Percentiles rank a stretch among this genome's conserved stretches.
Evolutionary conservation across 2,888 invertebrate species (phyloP).

Genomic region (Ophion obscuratus): DNA sequence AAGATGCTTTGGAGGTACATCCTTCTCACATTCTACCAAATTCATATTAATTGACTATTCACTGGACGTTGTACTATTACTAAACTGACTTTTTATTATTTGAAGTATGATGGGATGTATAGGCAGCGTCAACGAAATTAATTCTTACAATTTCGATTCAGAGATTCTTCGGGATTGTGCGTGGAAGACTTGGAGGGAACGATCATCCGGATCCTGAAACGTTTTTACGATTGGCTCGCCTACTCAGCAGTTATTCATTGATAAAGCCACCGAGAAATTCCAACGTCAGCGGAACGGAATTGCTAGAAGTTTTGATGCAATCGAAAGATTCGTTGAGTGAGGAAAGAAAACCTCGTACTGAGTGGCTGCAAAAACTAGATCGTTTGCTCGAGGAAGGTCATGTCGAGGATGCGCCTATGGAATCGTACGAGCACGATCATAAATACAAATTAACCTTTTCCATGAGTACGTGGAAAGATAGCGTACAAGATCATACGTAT

Average conservation of each 20-base stretch:
- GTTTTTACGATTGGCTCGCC: background rate
- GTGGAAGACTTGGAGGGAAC: background rate
- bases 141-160: background rate
- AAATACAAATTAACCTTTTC: conserved; percentile 3
- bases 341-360: conserved; percentile 5
- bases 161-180: conserved; percentile 14
- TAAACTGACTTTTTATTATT: background rate
- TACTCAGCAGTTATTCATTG: background rate
- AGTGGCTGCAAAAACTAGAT: conserved; percentile 12
- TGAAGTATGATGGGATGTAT: no score
- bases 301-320: no score
- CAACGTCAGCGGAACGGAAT: background rate
- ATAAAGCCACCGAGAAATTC: conserved; percentile 11
- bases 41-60: background rate
- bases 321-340: background rate
- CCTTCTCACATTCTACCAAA: no score
- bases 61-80: background rate
- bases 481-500: background rate
- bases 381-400: background rate
- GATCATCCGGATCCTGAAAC: background rate
- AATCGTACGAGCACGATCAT: background rate
- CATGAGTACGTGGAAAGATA: conserved; percentile 2
- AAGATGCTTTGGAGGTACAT: no score
- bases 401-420: background rate
- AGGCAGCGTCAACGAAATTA: no score